Conservation (phyloP, 1,140 invertebrate species). For the Zophobas atratus region DNA sequence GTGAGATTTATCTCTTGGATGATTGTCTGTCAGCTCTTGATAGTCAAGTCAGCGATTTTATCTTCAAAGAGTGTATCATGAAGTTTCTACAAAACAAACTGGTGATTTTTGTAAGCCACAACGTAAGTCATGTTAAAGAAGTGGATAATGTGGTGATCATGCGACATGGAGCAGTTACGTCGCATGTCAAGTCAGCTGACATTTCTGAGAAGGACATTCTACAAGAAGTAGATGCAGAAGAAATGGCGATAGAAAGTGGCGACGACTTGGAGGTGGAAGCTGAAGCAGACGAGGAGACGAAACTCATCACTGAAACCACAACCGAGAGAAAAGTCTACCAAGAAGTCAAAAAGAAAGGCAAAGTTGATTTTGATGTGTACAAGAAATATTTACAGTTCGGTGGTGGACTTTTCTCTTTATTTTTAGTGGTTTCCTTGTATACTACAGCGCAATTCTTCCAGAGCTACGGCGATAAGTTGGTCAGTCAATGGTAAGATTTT, state of each 20-base stretch:
- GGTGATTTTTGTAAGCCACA: conserved; percentile 85
- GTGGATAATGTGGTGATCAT: conserved; percentile 79
- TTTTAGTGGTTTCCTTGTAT: conserved; percentile 43
- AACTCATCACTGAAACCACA: conserved; percentile 38
- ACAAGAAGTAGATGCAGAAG: conserved; percentile 45
- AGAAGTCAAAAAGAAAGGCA: conserved; percentile 57
- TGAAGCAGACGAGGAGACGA: conserved; percentile 34
- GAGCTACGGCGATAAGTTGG: conserved; percentile 56
- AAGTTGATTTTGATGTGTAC: conserved; percentile 55
- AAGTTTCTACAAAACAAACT: conserved; percentile 80
- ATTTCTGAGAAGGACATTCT: conserved; percentile 39
- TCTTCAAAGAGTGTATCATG: conserved; percentile 81
- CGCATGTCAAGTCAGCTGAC: not conserved
- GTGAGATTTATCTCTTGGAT: conserved; percentile 85
- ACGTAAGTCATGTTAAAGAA: conserved; percentile 85
- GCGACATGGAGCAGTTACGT: conserved; percentile 71
- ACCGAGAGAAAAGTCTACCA: conserved; percentile 52
- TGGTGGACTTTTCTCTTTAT: conserved; percentile 53
- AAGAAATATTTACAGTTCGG: conserved; percentile 57
- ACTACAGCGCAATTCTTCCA: conserved; percentile 42
- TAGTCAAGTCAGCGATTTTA: conserved; percentile 82
- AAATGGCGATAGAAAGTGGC: conserved; percentile 44
- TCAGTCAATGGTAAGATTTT: conserved; percentile 58
- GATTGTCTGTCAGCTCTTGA: conserved; percentile 89
- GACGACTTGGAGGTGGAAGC: not conserved